Conservation (phyloP, 1,140 invertebrate genomes). For the Drosophila virilis region DNA sequence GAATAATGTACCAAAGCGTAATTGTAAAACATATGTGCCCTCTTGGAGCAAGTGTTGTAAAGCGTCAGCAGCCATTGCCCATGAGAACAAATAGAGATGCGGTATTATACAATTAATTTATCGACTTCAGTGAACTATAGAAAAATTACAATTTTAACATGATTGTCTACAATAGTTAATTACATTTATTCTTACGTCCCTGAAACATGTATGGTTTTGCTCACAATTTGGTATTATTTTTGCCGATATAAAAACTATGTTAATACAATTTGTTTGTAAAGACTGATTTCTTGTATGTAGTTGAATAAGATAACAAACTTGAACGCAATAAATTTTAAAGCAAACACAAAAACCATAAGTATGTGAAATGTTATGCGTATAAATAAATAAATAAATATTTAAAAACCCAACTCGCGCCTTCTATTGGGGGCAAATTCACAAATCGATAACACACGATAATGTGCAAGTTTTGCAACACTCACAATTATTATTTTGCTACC, state of each 20-base stretch:
- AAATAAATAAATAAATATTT: constrained; percentile 69
- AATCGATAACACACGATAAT: constrained; percentile 19
- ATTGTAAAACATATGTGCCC: constrained; percentile 60
- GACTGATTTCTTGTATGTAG: constrained; percentile 76
- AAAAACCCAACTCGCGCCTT: constrained; percentile 26
- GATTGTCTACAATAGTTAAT: constrained; percentile 45
- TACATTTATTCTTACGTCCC: constrained; percentile 40
- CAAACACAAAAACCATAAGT: constrained; percentile 10
- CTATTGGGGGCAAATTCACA: neutral
- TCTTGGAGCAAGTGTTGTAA: constrained; percentile 47
- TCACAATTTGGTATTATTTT: constrained; percentile 62
- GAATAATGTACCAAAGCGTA: constrained; percentile 63
- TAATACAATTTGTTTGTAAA: constrained; percentile 78
- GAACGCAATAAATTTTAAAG: constrained; percentile 62
- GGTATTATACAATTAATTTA: constrained; percentile 59
- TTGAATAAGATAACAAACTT: constrained; percentile 38
- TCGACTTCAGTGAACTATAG: constrained; percentile 18
- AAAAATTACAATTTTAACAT: constrained; percentile 13
- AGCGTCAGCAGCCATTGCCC: constrained; percentile 29
- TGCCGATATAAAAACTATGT: constrained; percentile 41
- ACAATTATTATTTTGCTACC: constrained; percentile 47
- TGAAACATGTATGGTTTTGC: constrained; percentile 58
- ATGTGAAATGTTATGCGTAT: constrained; percentile 63
- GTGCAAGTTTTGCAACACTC: constrained; percentile 49
- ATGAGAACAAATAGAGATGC: constrained; percentile 38